These are phyloP conservation scores for Notarius lentiginosus DNA, from an alignment of 2,113 vertebrate species.

Conservation along the genomic window DNA sequence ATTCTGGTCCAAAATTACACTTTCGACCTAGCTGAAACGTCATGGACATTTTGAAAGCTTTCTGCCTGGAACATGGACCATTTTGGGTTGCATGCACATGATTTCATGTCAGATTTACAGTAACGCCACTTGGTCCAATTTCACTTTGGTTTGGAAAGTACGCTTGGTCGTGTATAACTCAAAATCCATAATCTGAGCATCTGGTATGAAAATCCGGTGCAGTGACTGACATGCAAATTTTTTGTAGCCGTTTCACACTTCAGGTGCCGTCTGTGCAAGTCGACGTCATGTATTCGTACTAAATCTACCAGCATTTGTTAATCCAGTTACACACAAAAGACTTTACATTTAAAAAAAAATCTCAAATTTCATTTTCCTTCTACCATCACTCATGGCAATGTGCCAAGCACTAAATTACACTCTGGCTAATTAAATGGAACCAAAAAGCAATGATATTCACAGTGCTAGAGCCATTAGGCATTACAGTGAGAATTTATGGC, in stretches of 20 bases:
- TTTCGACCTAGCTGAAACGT: too few relatives aligned
- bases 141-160: too few relatives aligned
- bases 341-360: background rate
- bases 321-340: constrained; percentile 3
- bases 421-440: constrained; percentile 31
- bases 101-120: too few relatives aligned
- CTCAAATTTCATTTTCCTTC: constrained; percentile 6
- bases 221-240: too few relatives aligned
- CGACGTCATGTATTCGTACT: background rate
- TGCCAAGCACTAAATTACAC: constrained; percentile 43
- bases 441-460: constrained; percentile 38
- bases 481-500: constrained; percentile 27
- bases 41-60: too few relatives aligned
- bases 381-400: constrained; percentile 16
- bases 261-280: background rate
- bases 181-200: too few relatives aligned
- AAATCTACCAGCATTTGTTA: constrained; percentile 13
- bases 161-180: too few relatives aligned
- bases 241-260: background rate
- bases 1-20: too few relatives aligned
- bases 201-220: too few relatives aligned
- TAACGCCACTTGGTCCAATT: too few relatives aligned
- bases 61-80: too few relatives aligned
- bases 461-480: constrained; percentile 25
- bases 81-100: too few relatives aligned